These are phyloP conservation scores for Eucera pruinosa DNA, from an alignment of 2,888 invertebrate genomes.

Conservation along the genomic window DNA sequence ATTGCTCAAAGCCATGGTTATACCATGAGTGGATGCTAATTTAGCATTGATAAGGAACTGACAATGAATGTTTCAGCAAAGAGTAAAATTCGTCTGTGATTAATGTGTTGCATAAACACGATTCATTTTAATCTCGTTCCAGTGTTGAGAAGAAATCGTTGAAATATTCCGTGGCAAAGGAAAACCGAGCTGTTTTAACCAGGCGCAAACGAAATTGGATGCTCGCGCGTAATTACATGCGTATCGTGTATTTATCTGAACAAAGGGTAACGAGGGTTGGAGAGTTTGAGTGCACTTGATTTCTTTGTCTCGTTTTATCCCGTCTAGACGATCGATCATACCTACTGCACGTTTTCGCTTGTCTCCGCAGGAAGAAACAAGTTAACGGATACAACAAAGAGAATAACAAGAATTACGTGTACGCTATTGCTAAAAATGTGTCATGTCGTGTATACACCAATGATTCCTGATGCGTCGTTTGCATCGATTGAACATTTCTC, in stretches of 20 bases:
- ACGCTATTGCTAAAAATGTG: background rate
- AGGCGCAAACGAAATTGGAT: constrained; percentile 46
- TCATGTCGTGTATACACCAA: background rate
- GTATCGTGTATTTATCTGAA: constrained; percentile 54
- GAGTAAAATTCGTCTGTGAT: constrained; percentile 1
- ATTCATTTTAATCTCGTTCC: constrained; percentile 13
- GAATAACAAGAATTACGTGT: background rate
- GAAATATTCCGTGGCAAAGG: constrained; percentile 26
- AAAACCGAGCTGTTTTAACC: constrained; percentile 26
- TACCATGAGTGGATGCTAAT: background rate
- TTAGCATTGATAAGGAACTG: too few relatives aligned
- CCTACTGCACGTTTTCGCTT: constrained; percentile 26
- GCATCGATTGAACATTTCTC: background rate
- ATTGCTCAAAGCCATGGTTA: background rate
- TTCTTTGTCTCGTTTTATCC: constrained; percentile 59
- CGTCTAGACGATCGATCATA: constrained; percentile 60
- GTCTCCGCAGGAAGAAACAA: constrained; percentile 33
- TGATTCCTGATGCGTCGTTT: background rate
- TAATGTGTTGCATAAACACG: constrained; percentile 41
- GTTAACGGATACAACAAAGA: constrained; percentile 9
- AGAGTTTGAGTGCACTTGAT: constrained; percentile 59
- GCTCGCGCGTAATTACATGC: constrained; percentile 55
- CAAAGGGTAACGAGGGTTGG: constrained; percentile 55
- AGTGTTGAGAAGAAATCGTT: background rate
- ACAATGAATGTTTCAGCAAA: background rate